Evolutionary conservation across 1,140 invertebrate species (phyloP).

Genomic region (Drosophila navojoa): DNA sequence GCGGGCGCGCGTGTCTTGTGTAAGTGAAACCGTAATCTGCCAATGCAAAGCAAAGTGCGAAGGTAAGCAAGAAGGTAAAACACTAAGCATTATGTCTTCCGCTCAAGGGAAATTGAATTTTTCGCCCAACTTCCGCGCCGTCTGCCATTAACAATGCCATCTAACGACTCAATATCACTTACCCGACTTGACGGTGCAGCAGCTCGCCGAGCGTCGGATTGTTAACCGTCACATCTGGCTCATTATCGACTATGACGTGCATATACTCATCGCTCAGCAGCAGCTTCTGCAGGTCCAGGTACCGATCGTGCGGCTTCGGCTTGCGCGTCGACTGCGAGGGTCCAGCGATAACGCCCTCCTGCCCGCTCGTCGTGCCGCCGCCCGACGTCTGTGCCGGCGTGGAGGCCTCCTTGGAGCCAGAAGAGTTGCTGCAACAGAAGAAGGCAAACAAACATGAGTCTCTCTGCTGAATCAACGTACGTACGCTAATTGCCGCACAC

Average conservation of each 20-base stretch:
- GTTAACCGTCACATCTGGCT: constrained; percentile 84
- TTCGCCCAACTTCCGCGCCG: constrained; percentile 32
- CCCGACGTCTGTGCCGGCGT: constrained; percentile 70
- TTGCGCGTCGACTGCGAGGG: constrained; percentile 59
- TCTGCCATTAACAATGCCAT: constrained; percentile 40
- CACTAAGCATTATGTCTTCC: constrained; percentile 75
- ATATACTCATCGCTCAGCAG: constrained; percentile 65
- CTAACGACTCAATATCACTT: constrained; percentile 70
- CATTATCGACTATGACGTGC: constrained; percentile 83
- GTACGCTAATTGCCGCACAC: constrained; percentile 54
- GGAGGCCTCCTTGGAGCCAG: constrained; percentile 82
- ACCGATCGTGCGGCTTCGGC: constrained; percentile 85
- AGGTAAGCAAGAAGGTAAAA: constrained; percentile 46
- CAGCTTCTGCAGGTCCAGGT: constrained; percentile 85
- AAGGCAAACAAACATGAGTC: constrained; percentile 44
- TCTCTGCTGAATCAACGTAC: constrained; percentile 40
- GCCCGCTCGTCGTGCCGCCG: constrained; percentile 58
- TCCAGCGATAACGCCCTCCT: constrained; percentile 43
- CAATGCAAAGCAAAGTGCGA: constrained; percentile 21
- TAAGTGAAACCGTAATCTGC: constrained; percentile 36
- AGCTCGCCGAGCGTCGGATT: constrained; percentile 88
- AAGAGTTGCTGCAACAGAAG: constrained; percentile 71
- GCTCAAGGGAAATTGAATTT: constrained; percentile 77
- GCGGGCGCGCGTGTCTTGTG: constrained; percentile 43
- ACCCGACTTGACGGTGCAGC: constrained; percentile 87